Conservation (phyloP, 2,113 vertebrate genomes). For the Noctilio leporinus region DNA sequence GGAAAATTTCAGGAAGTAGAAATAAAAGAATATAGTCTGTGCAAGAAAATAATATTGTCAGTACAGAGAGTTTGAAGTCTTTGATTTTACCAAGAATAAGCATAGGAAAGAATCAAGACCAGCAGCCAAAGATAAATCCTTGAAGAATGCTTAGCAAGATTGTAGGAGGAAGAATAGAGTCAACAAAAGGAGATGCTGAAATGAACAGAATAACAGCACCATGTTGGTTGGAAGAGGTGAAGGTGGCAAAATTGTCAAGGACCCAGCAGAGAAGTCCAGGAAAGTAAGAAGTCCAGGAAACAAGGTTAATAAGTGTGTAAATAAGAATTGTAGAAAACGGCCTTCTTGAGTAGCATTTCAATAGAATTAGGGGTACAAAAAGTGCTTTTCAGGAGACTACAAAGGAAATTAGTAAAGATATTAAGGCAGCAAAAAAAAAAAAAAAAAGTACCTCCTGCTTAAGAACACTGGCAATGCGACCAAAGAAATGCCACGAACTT, state of each 20-base stretch:
- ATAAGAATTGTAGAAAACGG: not conserved
- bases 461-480: not conserved
- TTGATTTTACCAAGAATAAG: not conserved
- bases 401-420: not conserved
- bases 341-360: not conserved
- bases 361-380: not conserved
- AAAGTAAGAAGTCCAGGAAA: constrained; percentile 3
- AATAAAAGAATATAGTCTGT: not conserved
- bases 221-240: not conserved
- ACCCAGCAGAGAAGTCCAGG: not conserved
- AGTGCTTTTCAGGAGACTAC: not conserved
- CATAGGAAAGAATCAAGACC: not conserved
- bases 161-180: not conserved
- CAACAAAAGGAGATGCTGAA: not conserved
- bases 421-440: not conserved
- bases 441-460: not conserved
- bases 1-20: not conserved
- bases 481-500: not conserved
- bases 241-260: not conserved
- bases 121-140: not conserved
- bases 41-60: not conserved
- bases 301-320: not conserved
- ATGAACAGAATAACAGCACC: not conserved
- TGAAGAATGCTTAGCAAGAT: not conserved
- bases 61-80: not conserved